phyloP scores from a whole-genome alignment of 2,888 invertebrate species.

The Calliopum simillimum region DNA sequence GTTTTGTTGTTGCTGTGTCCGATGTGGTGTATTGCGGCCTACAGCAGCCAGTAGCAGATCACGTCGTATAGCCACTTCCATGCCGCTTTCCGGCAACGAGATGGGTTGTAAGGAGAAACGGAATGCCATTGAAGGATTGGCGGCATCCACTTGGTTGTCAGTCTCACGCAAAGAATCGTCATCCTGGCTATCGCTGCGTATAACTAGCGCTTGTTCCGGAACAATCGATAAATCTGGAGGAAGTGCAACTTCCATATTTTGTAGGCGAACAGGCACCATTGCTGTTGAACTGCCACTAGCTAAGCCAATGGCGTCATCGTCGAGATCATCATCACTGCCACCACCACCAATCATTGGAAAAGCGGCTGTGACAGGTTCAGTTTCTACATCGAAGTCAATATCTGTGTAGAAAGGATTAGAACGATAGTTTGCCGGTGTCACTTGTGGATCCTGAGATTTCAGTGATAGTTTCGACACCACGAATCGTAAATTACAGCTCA shows the following conservation, averaged over 20 bases:
- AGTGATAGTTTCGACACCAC: slow-evolving; percentile 75
- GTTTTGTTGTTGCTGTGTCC: slow-evolving; percentile 49
- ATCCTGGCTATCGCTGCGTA: slow-evolving; percentile 61
- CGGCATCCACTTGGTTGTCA: slow-evolving; percentile 54
- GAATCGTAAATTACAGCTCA: slow-evolving; percentile 81
- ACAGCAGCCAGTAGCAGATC: slow-evolving; percentile 52
- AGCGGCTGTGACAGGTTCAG: slow-evolving; percentile 51
- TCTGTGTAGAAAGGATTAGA: slow-evolving; percentile 77
- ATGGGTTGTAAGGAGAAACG: slow-evolving; percentile 63
- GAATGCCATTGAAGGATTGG: slow-evolving; percentile 55
- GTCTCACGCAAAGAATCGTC: slow-evolving; percentile 56
- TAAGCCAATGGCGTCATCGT: slow-evolving; percentile 50
- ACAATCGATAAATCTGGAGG: slow-evolving; percentile 68
- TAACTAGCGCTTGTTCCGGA: slow-evolving; percentile 64
- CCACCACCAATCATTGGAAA: slow-evolving; percentile 66
- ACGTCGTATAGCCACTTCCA: slow-evolving; percentile 66
- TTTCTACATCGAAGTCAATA: slow-evolving; percentile 80
- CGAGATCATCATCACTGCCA: slow-evolving; percentile 56
- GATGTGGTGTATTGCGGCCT: slow-evolving; percentile 38
- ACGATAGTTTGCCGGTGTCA: slow-evolving; percentile 70
- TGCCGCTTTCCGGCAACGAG: slow-evolving; percentile 62
- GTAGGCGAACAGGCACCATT: slow-evolving; percentile 54
- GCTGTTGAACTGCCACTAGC: slow-evolving; percentile 54
- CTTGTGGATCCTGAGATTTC: slow-evolving; percentile 71
- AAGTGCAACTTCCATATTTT: slow-evolving; percentile 67